Evolutionary conservation across 2,113 vertebrate genomes (phyloP).

Genomic region (Ptilonorhynchus violaceus): DNA sequence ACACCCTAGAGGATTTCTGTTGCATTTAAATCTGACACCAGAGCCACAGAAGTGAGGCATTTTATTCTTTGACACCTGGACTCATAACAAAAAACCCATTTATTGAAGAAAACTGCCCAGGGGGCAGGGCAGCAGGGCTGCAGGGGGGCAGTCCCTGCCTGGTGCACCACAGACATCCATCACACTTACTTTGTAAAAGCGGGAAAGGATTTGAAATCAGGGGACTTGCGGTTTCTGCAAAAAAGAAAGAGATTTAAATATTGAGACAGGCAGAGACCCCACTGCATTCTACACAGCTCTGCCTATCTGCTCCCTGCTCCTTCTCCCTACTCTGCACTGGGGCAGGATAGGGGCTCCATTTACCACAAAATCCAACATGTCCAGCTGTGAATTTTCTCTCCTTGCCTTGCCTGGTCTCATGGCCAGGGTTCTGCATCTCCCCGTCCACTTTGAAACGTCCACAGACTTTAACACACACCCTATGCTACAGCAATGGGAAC

Average conservation of each 20-base stretch:
- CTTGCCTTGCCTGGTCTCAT: neutral
- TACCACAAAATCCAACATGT: neutral
- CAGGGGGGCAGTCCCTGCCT: neutral
- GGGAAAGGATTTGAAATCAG: slow-evolving; percentile 85
- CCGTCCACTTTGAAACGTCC: neutral
- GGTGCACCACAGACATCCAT: neutral
- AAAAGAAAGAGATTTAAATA: slow-evolving; percentile 68
- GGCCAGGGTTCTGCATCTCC: neutral
- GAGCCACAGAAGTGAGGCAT: neutral
- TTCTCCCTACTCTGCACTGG: neutral
- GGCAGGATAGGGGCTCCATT: neutral
- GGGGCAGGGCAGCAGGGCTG: neutral
- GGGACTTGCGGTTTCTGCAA: slow-evolving; percentile 86
- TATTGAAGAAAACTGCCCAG: neutral
- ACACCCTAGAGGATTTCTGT: neutral
- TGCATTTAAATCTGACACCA: neutral
- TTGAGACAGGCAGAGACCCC: neutral
- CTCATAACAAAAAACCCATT: neutral
- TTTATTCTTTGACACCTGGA: neutral
- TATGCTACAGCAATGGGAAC: neutral
- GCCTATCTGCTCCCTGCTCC: neutral
- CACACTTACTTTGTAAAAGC: slow-evolving; percentile 84
- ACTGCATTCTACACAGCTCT: neutral
- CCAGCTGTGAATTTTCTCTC: neutral
- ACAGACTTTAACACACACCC: neutral